Evolutionary conservation across 2,888 invertebrate genomes (phyloP).

Genomic region (Lithophane socia): DNA sequence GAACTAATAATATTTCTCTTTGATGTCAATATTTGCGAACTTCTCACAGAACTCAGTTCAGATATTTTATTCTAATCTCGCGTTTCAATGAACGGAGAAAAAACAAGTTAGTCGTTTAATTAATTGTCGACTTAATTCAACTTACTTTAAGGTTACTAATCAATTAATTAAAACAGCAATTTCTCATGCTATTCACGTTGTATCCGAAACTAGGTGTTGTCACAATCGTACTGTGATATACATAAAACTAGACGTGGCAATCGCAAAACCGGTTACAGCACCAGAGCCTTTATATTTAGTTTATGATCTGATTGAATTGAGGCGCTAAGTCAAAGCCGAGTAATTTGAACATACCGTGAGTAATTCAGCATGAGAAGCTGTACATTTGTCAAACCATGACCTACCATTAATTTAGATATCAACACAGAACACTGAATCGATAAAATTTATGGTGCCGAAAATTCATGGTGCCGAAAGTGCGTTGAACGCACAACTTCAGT

Average conservation of each 20-base stretch:
- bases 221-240: no score
- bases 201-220: not conserved
- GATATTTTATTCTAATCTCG: conserved; percentile 11
- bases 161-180: not conserved
- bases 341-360: conserved; percentile 16
- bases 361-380: not conserved
- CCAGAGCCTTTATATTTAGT: not conserved
- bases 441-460: no score
- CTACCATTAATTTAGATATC: not conserved
- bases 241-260: not conserved
- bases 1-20: conserved; percentile 30
- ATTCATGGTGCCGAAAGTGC: not conserved
- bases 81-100: conserved; percentile 7
- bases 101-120: conserved; percentile 16
- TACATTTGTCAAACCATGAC: not conserved
- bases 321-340: not conserved
- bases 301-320: not conserved
- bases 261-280: not conserved
- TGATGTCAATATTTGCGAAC: conserved; percentile 22
- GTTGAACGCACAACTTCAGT: not conserved
- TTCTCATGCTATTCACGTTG: not conserved
- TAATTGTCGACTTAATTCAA: conserved; percentile 40
- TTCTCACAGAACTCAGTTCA: not conserved
- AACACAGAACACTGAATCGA: not conserved
- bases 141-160: conserved; percentile 2